Evolutionary conservation across 2,797 vertebrate genomes (phyloP), one percentile per base, ranked within the genome.

Genomic region (Onychomys torridus): DNA sequence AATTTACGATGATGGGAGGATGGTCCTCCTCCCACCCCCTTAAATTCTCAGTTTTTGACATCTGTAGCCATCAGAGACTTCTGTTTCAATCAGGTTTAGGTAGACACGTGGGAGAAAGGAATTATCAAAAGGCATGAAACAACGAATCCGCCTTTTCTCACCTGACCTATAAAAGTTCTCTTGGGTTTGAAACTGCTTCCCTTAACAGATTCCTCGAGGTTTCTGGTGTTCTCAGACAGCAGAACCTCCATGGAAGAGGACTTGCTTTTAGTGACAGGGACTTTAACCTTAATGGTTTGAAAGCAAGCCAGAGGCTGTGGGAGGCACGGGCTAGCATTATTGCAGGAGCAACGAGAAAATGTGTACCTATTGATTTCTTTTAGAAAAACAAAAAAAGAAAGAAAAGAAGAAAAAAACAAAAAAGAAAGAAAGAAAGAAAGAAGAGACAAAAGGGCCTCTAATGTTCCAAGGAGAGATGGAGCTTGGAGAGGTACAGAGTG

Each of bases 51-150:
- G 16, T 46, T 86, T 91, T 95, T 65, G 69, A 94, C 17, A 43
- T 92, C 23, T 5, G 49, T 37, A 86, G 91, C 43, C 52, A 55
- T 37, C 25, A 89, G 78, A 65, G 75, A 84, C n/a, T 89, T 61
- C 65, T 91, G n/a, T 73, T 79, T 95, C 55, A 75, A n/a, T 96
- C 94, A 77, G 61, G 32, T 59, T 89, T 84, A 86, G 71, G 85
- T 63, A 57, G 83, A 37, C 81, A 57, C 14, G 43, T 69, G 29
- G 69, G 61, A 91, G 79, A 75, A 86, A 8, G 10, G 55, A 84
- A 78, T 95, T 75, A 81, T 69, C 59, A 43, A 90, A 93, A 67
- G 19, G 17, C 40, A 11, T 17, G 40, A 73, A 6, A 14, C 43
- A 84, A 67, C 13, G 32, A n/a, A 49, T 65, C 29, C 17, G 2